phyloP scores from a whole-genome alignment of 2,888 invertebrate species.

The Latrodectus hesperus region DNA sequence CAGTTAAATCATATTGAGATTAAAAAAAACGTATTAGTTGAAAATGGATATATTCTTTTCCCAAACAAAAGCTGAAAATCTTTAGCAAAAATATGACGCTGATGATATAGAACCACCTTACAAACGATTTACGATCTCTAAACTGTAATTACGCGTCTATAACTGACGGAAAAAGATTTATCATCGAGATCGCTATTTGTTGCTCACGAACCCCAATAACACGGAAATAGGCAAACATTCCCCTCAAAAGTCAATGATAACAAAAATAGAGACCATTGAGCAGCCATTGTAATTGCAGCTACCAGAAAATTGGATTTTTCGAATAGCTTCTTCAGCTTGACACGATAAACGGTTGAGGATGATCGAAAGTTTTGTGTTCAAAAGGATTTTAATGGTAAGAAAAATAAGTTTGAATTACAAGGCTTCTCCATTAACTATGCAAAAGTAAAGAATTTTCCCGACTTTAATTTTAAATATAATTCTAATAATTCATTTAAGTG shows the following conservation, averaged over 20 bases:
- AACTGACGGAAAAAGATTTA: conserved; percentile 6
- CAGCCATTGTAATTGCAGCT: neutral
- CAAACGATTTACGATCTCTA: neutral
- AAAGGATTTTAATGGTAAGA: too few relatives aligned
- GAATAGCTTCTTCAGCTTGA: too few relatives aligned
- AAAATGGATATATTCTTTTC: neutral
- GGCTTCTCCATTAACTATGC: too few relatives aligned
- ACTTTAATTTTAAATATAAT: too few relatives aligned
- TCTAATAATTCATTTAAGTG: too few relatives aligned
- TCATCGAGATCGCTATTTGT: neutral
- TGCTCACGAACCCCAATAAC: conserved; percentile 3
- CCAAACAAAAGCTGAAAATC: conserved; percentile 7
- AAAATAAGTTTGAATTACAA: too few relatives aligned
- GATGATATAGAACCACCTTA: conserved; percentile 6
- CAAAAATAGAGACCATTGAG: neutral
- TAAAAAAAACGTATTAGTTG: neutral
- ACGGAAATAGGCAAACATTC: conserved; percentile 7
- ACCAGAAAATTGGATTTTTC: too few relatives aligned
- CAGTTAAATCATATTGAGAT: neutral
- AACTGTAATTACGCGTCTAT: conserved; percentile 11
- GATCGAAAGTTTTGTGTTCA: too few relatives aligned
- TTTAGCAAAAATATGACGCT: neutral
- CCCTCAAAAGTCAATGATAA: neutral
- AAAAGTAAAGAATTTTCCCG: too few relatives aligned
- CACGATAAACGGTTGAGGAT: too few relatives aligned